Percentiles rank a stretch among this genome's conserved stretches.
Evolutionary conservation across 1,140 invertebrate species (phyloP).

Genomic region (Monochamus saltuarius): DNA sequence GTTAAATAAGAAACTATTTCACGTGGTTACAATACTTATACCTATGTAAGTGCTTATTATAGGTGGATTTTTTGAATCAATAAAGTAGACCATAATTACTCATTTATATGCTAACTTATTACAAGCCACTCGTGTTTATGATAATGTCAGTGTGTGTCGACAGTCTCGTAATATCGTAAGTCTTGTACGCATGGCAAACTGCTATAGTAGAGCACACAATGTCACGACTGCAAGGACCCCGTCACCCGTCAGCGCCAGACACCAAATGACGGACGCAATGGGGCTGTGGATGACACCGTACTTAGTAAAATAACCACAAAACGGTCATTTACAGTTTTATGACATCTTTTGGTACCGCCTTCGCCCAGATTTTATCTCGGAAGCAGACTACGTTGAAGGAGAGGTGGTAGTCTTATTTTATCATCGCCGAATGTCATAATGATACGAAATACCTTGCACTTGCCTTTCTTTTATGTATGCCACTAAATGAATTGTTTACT

Average conservation of each 20-base stretch:
- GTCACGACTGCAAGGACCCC: slow-evolving; percentile 24
- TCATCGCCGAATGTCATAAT: slow-evolving; percentile 36
- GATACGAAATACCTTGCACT: slow-evolving; percentile 21
- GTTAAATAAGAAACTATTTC: no score
- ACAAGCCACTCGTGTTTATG: slow-evolving; percentile 20
- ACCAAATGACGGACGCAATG: slow-evolving; percentile 39
- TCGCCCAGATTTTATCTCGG: slow-evolving; percentile 41
- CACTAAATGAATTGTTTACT: slow-evolving; percentile 30
- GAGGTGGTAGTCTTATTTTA: slow-evolving; percentile 36
- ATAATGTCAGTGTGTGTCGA: slow-evolving; percentile 25
- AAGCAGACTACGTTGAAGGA: slow-evolving; percentile 31
- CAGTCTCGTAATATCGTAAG: slow-evolving; percentile 24
- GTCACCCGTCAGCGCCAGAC: slow-evolving; percentile 32
- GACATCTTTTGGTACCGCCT: slow-evolving; percentile 39
- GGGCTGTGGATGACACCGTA: slow-evolving; percentile 42
- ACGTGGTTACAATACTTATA: no score
- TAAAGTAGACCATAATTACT: no score
- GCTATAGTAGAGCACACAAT: slow-evolving; percentile 17
- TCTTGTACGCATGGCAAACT: slow-evolving; percentile 23
- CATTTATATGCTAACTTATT: no score
- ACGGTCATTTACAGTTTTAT: slow-evolving; percentile 46
- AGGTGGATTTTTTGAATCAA: no score
- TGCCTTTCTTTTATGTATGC: slow-evolving; percentile 26
- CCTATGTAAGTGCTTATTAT: no score
- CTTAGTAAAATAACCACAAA: slow-evolving; percentile 48